Percentiles rank a stretch among this genome's conserved stretches.
Conservation (phyloP, 2,113 vertebrate genomes). For the Campylomormyrus tamandua region DNA sequence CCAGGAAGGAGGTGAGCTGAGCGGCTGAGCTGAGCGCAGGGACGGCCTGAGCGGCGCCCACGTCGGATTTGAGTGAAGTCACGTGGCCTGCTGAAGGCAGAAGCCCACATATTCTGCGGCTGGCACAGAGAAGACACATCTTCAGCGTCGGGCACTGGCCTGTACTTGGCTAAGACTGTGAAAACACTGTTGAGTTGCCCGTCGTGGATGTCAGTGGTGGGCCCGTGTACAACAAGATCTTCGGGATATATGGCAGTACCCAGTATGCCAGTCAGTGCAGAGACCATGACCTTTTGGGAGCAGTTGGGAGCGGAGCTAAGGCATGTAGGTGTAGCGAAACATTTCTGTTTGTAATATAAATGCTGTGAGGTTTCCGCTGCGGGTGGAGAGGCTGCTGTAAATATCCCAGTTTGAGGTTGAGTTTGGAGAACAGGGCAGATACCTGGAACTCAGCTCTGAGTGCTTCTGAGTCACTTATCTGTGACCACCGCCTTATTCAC, state of each 20-base stretch:
- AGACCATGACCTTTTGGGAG: background rate
- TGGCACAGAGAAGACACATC: background rate
- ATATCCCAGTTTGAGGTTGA: background rate
- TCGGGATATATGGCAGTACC: background rate
- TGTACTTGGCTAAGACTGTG: background rate
- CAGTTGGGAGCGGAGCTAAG: background rate
- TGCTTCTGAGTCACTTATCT: too few species aligned
- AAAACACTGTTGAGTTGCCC: background rate
- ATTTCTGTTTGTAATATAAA: background rate
- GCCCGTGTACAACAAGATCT: background rate
- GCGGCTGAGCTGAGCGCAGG: background rate
- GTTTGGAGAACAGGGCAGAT: background rate
- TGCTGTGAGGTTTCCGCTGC: background rate
- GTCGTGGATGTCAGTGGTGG: background rate
- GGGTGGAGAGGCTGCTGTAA: background rate
- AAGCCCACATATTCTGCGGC: background rate
- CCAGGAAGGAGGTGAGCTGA: background rate
- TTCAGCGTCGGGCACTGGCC: background rate
- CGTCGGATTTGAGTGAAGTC: background rate
- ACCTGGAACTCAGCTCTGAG: background rate
- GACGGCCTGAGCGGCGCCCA: background rate
- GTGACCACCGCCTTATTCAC: too few species aligned
- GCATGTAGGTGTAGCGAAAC: background rate
- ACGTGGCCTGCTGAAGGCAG: background rate
- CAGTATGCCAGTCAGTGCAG: background rate